A percentile compares a stretch with the other conserved stretches of the same genome.
phyloP scores from a whole-genome alignment of 2,113 vertebrate species.

The Ancistrus triradiatus region DNA sequence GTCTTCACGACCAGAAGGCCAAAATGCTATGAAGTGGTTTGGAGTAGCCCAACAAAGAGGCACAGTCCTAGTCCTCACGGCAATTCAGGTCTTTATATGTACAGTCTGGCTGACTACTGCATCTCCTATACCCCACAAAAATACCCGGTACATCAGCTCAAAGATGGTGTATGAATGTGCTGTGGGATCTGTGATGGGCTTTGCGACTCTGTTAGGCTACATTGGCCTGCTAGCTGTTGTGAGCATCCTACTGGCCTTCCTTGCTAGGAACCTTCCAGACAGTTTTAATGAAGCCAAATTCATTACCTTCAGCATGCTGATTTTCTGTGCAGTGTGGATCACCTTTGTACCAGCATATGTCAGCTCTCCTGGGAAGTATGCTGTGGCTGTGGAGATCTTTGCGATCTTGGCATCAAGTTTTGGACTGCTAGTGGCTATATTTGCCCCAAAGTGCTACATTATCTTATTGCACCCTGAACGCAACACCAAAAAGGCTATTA shows the following conservation, averaged over 20 bases:
- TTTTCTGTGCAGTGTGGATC: slow-evolving; percentile 56
- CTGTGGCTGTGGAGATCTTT: slow-evolving; percentile 52
- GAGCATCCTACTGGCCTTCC: slow-evolving; percentile 55
- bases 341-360: slow-evolving; percentile 53
- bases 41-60: slow-evolving; percentile 51
- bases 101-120: slow-evolving; percentile 41
- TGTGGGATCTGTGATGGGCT: slow-evolving; percentile 42
- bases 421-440: slow-evolving; percentile 52
- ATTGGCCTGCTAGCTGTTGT: slow-evolving; percentile 50
- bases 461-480: slow-evolving; percentile 50
- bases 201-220: slow-evolving; percentile 48
- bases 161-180: slow-evolving; percentile 52
- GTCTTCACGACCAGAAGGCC: slow-evolving; percentile 48
- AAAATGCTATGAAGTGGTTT: slow-evolving; percentile 53
- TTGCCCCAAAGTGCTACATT: slow-evolving; percentile 55
- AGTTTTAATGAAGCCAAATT: slow-evolving; percentile 62
- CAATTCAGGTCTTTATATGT: slow-evolving; percentile 47
- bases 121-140: slow-evolving; percentile 47
- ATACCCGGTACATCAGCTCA: slow-evolving; percentile 45
- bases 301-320: slow-evolving; percentile 62
- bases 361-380: slow-evolving; percentile 56
- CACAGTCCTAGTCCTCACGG: slow-evolving; percentile 44
- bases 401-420: slow-evolving; percentile 56
- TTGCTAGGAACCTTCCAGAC: slow-evolving; percentile 56
- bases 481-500: slow-evolving; percentile 52